Percentiles rank a stretch among this genome's conserved stretches.
These are phyloP conservation scores for Eupithecia subumbrata DNA, from an alignment of 2,888 invertebrate species.

Conservation along the genomic window DNA sequence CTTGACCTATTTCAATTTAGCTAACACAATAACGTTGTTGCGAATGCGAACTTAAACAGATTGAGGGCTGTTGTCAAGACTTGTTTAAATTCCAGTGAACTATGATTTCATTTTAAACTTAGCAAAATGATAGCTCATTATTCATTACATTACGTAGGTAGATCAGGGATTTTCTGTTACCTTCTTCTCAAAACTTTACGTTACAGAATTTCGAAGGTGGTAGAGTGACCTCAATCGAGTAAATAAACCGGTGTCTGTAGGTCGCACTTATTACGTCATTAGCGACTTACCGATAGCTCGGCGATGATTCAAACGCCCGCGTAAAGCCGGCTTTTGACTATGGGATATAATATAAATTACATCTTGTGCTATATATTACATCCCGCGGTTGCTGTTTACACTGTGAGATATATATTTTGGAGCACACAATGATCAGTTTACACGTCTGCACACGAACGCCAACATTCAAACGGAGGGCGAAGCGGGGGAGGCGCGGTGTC, in stretches of 20 bases:
- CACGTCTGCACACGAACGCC: too few relatives aligned
- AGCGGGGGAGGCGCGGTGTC: too few relatives aligned
- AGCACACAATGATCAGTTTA: too few relatives aligned
- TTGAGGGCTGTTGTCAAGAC: not conserved
- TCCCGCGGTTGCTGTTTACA: too few relatives aligned
- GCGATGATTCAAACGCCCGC: slow-evolving; percentile 63
- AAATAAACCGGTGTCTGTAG: slow-evolving; percentile 67
- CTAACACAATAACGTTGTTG: slow-evolving; percentile 2
- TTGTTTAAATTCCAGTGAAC: not conserved
- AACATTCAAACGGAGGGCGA: too few relatives aligned
- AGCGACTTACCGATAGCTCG: slow-evolving; percentile 49
- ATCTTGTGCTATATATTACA: too few relatives aligned
- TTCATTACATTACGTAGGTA: not conserved
- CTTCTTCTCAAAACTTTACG: not conserved
- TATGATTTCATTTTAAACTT: not conserved
- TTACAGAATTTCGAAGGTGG: slow-evolving; percentile 25
- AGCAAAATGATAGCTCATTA: not conserved
- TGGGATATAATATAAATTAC: too few relatives aligned
- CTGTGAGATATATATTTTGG: too few relatives aligned
- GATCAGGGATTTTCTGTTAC: not conserved
- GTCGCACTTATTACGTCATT: slow-evolving; percentile 73
- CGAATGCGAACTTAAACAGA: not conserved
- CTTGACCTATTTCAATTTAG: slow-evolving; percentile 32
- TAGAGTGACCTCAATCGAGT: slow-evolving; percentile 42
- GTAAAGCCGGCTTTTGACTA: too few relatives aligned